A percentile compares a stretch with the other conserved stretches of the same genome.
These are phyloP conservation scores for Edolisoma coerulescens DNA, from an alignment of 2,113 vertebrate species.

Conservation along the genomic window DNA sequence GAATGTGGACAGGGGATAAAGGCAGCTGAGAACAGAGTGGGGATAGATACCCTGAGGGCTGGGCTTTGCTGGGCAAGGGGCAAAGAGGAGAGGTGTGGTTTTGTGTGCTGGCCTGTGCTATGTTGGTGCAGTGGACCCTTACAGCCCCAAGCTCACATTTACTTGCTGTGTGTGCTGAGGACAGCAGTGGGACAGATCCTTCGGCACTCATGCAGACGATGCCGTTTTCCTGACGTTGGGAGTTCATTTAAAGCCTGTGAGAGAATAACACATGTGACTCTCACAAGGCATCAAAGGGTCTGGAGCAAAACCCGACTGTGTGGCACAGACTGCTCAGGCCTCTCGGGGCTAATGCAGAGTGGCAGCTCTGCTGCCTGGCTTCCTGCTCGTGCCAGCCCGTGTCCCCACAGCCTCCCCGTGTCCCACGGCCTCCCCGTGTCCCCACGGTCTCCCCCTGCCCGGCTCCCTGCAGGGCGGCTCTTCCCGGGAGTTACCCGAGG, in stretches of 20 bases:
- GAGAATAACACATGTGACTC: not conserved
- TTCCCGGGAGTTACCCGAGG: not conserved
- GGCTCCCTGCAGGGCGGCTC: not conserved
- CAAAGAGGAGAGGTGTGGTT: not conserved
- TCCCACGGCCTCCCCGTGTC: not conserved
- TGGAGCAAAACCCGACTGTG: not conserved
- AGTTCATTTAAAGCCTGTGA: not conserved
- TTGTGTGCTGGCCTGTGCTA: not conserved
- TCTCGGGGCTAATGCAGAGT: not conserved
- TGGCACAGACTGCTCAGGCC: not conserved
- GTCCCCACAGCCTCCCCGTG: not conserved
- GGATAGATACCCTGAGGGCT: not conserved
- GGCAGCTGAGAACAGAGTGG: not conserved
- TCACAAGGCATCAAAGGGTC: not conserved
- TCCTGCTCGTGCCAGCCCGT: not conserved
- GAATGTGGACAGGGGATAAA: not conserved
- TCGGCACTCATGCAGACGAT: fast-evolving
- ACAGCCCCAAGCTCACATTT: not conserved
- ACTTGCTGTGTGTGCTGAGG: not conserved
- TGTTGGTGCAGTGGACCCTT: not conserved
- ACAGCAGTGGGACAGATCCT: not conserved
- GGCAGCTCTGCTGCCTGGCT: not conserved
- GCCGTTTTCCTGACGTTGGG: not conserved
- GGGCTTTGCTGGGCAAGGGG: not conserved
- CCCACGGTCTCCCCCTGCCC: not conserved